Evolutionary conservation across 2,113 vertebrate species (phyloP), one percentile per base, ranked within the genome.

Genomic region (Spea bombifrons): DNA sequence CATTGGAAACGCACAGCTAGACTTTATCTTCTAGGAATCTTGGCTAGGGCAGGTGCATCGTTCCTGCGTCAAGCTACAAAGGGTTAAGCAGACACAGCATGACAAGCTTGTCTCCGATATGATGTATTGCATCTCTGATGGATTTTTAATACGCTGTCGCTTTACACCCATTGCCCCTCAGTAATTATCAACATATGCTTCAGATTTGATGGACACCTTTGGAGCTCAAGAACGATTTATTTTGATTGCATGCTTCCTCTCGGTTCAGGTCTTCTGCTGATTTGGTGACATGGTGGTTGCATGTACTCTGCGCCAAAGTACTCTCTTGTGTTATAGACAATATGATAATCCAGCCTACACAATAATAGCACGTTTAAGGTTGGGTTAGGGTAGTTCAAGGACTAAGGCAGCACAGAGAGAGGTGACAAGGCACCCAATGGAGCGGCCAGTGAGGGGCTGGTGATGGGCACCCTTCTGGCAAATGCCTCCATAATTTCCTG

Each of bases 121-220:
- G 76, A 79, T 79, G 12, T 66, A 79, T 72, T 57, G 50, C 50
- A 57, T 67, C 16, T 59, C 50, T 59, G 64, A 73, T 80, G 71
- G n/a, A 53, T 67, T 59, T 57, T 64, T 57, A 73, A 73, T 55
- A 44, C 52, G 57, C 50, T 55, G 45, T 80, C 72, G 45, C 70
- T 79, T 55, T 73, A n/a, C 77, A 79, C 71, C 45, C 55, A 13
- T 16, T 43, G 70, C 71, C 73, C 70, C 71, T 79, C 63, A 30
- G 70, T 57, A 73, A 73, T 79, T 80, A 73, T 80, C 64, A 49
- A 64, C 45, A 67, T 53, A 55, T 66, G 17, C 73, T 64, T 61
- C 71, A 44, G 7, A 64, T 59, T 55, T 80, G 71, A 80, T 67
- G 63, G 50, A 80, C 73, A 59, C 65, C 64, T 66, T 80, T 30